Evolutionary conservation across 92 coral and sea anemone genomes (phyloP), one percentile per base, ranked within the genome.

Genomic region (Actinostola sp.): DNA sequence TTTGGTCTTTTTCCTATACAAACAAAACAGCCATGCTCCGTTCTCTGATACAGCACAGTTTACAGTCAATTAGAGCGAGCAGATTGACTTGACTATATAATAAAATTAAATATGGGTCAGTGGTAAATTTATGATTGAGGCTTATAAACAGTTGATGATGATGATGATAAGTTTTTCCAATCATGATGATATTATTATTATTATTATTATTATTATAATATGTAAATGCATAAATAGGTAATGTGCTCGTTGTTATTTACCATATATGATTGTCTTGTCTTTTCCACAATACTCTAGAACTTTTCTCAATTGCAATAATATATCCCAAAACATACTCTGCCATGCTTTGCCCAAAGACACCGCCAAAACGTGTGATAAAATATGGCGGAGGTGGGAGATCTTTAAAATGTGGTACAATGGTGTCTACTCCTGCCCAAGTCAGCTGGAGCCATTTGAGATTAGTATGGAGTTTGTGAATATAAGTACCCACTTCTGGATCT

Each of bases 371-470:
- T 25, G 98, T 85, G n/a, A 94, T 43, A 24, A 64, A 50, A 53
- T 78, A 88, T 6, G 88, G 60, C 28, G 87, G 83, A 29, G 68
- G 71, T 23, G 75, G 80, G 8, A 76, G 80, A 30, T 61, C 84
- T 3, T 73, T 76, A 24, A 90, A 35, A 55, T 54, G 25, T 45
- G 86, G 50, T 43, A 70, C 64, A 24, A 83, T 61, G 9, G 15
- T 51, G 56, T 94, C 92, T 23, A 88, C 75, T 26, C 98, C 98
- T 8, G 97, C 98, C 73, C 55, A 85, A 14, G 98, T 91, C 35
- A 86, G 48, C 82, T 94, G 98, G n/a, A 94, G 49, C 98, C 98
- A 94, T 60, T 91, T 87, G 39, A 94, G 82, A 42, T 85, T 70
- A 27, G 89, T n/a, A n/a, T n/a, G 86, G 8, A 94, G 86, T 12